phyloP scores from a whole-genome alignment of 2,888 invertebrate species.

The Mechanitis messenoides region DNA sequence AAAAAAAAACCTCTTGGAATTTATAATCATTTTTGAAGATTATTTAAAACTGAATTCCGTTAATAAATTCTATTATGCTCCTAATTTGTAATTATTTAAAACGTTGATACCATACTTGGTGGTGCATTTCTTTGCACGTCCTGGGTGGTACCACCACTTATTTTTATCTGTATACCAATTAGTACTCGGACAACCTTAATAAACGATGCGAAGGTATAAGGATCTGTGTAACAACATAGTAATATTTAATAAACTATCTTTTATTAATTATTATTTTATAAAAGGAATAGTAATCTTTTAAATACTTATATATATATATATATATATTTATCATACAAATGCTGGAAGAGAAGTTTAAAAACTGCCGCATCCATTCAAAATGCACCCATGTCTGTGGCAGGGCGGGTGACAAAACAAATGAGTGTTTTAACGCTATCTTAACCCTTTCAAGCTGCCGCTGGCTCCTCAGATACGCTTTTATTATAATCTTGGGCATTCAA shows the following conservation, averaged over 20 bases:
- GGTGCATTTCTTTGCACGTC: no score
- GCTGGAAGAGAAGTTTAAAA: not conserved
- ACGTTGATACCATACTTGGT: not conserved
- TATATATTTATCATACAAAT: no score
- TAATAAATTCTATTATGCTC: no score
- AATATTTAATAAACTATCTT: no score
- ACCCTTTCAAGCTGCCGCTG: constrained; percentile 55
- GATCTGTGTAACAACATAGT: no score
- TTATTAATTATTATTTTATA: no score
- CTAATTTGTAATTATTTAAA: constrained; percentile 1
- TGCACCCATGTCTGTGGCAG: constrained; percentile 39
- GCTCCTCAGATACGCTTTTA: constrained; percentile 35
- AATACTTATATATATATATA: no score
- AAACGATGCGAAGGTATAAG: no score
- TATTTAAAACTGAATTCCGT: no score
- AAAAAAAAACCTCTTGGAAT: no score
- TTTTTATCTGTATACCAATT: not conserved
- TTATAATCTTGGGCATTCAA: constrained; percentile 37
- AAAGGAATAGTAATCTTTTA: not conserved
- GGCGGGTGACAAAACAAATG: constrained; percentile 72
- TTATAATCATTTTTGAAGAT: no score
- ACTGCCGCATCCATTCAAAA: constrained; percentile 22
- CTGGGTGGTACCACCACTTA: constrained; percentile 1
- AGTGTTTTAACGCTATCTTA: constrained; percentile 73
- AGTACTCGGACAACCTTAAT: not conserved